phyloP scores from a whole-genome alignment of 2,888 invertebrate species.

The Andrena hattorfiana region DNA sequence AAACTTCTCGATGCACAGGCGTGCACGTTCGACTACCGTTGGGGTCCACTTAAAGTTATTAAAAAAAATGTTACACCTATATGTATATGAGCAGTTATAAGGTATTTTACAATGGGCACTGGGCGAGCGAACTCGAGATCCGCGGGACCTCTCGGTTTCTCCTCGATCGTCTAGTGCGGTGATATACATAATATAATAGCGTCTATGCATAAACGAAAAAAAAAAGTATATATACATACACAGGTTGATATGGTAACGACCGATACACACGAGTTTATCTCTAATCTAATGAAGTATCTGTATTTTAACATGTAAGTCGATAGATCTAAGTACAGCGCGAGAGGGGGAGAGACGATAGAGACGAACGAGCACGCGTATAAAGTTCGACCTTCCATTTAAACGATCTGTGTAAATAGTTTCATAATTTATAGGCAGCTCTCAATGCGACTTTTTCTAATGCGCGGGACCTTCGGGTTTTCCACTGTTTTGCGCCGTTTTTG shows the following conservation, averaged over 20 bases:
- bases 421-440: constrained; percentile 47
- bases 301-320: constrained; percentile 57
- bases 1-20: constrained; percentile 69
- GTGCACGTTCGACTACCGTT: constrained; percentile 79
- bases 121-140: constrained; percentile 62
- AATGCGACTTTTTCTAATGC: constrained; percentile 46
- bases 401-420: constrained; percentile 57
- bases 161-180: constrained; percentile 72
- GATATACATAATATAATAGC: constrained; percentile 66
- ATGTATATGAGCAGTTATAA: constrained; percentile 69
- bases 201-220: constrained; percentile 42
- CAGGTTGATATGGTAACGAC: constrained; percentile 47
- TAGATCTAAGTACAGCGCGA: constrained; percentile 42
- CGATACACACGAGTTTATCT: constrained; percentile 69
- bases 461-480: constrained; percentile 26
- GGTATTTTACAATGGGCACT: constrained; percentile 72
- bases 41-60: constrained; percentile 82
- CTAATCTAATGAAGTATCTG: constrained; percentile 62
- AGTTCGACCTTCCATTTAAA: constrained; percentile 52
- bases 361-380: constrained; percentile 26
- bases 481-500: constrained; percentile 30
- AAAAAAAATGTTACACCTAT: constrained; percentile 62
- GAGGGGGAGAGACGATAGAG: constrained; percentile 2
- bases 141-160: constrained; percentile 45
- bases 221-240: constrained; percentile 26